Conservation (phyloP, 2,888 invertebrate species). For the Nomada ferruginata region DNA sequence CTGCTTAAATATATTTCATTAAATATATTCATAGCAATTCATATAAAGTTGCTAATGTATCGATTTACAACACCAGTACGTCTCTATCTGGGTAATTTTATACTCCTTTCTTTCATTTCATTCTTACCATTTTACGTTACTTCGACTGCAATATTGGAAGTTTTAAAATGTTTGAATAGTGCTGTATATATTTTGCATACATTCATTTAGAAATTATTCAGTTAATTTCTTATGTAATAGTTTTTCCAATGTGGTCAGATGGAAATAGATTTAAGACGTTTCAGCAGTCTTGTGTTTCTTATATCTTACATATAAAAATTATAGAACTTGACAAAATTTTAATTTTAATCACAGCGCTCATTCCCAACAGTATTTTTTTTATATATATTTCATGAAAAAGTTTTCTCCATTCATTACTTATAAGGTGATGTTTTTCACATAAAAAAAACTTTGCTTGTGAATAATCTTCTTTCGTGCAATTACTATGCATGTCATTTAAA, state of each 20-base stretch:
- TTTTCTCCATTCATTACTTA: conserved; percentile 14
- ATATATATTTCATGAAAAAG: conserved; percentile 12
- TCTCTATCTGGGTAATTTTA: not conserved
- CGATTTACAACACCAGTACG: not conserved
- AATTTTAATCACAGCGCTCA: conserved; percentile 57
- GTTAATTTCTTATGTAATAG: conserved; percentile 27
- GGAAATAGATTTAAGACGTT: conserved; percentile 33
- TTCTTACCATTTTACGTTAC: not conserved
- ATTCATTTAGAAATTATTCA: conserved; percentile 5
- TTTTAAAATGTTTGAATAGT: conserved; percentile 8
- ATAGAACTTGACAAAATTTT: conserved; percentile 36
- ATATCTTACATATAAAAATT: conserved; percentile 41
- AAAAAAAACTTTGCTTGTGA: conserved; percentile 19
- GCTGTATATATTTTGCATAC: conserved; percentile 2
- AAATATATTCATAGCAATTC: not conserved
- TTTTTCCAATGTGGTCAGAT: conserved; percentile 27
- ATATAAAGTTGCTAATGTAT: conserved; percentile 6
- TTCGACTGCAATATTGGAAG: not conserved
- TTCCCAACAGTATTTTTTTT: conserved; percentile 32
- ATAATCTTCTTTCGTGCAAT: conserved; percentile 33
- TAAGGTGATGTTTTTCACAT: conserved; percentile 17
- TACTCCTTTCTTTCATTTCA: conserved; percentile 3
- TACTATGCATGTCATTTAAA: conserved; percentile 30
- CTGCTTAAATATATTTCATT: not conserved
- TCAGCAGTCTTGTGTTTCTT: conserved; percentile 36